Evolutionary conservation across 2,888 invertebrate genomes (phyloP), one percentile per base, ranked within the genome.

Genomic region (Galeopsomyia nigrocyanea): DNA sequence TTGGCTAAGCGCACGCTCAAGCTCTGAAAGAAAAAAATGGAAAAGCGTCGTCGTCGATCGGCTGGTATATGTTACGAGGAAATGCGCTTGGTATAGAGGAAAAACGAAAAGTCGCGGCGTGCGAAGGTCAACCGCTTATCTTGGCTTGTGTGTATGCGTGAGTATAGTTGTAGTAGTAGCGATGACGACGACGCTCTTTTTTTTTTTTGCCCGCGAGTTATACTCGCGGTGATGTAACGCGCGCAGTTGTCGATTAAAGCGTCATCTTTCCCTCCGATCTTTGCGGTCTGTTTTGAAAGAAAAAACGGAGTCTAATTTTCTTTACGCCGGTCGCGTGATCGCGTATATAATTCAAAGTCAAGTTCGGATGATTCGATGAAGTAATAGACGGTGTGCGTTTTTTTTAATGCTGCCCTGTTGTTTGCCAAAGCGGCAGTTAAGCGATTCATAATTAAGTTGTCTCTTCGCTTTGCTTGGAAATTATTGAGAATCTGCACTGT

Each of bases 101-200:
- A 69, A 69, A 64, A 53, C 68, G 65, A 71, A 73, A 68, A 61
- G 65, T 71, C 68, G 68, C n/a, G 72, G 49, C 60, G 70, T 64
- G 62, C 68, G 79, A 82, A 82, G 81, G 80, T 81, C 79, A 77
- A 75, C 78, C 75, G 77, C 76, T 74, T 80, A 79, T 79, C 77
- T n/a, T 78, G 76, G 75, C 75, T 75, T 77, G 77, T 72, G 26
- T 5, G 26, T 26, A 5, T 77, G 74, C 75, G 66, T 66, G 75
- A 77, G 77, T 26, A 26, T 26, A 26, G 26, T 26, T 3, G 26
- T 76, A 71, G 77, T 7, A 80, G 78, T 80, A 55, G 70, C 76
- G 77, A 78, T 78, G 79, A 81, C 78, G 79, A 46, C 62, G 55
- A 10, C 14, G 16, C 13, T 58, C 16, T 58, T 46, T 58, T 61